Base-by-base conservation (phyloP, 2,797 vertebrate species). In the Bovichtus diacanthus region DNA sequence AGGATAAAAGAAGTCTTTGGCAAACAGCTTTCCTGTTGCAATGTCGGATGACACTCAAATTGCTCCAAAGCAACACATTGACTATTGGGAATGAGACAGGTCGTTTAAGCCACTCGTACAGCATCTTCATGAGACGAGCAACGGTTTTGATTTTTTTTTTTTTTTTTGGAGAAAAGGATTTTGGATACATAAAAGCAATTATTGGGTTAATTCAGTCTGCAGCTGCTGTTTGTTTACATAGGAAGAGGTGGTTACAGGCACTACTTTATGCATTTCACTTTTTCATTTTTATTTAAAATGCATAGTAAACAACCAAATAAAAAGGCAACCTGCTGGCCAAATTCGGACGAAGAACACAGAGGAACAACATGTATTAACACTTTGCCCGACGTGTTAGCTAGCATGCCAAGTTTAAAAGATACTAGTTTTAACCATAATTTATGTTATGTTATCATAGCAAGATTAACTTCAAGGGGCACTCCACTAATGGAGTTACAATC, bases 31-130 rank as follows among this genome's bases (percentile, higher is more conserved):
- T 63, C 18, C 21, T 7, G 23, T 43, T 46, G 23, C 23, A 39
- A 7, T 70, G 66, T 77, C 63, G 59, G 69, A 70, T 34, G 66
- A 59, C 49, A 44, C 59, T 64, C 36, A 78, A 63, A 60, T 61
- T 61, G 58, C 41, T 61, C 51, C 53, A 49, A 16, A 51, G 68
- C 2, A 43, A 44, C 36, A 34, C 36, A 59, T 0, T n/a, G 15
- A 41, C 59, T 25, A 2, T 10, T 72, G 38, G 49, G 16, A 38
- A 27, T 4, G 29, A 73, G 46, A 65, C 9, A 9, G 21, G 27
- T 31, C 43, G 63, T 31, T 56, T 46, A 49, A 66, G 61, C 1
- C 34, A 5, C 19, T 29, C 16, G 46, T 6, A 31, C 5, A 15
- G 10, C 21, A 29, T 21, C 44, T 64, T 53, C 23, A 58, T 27